Conservation (phyloP, 2,113 vertebrate species). For the Gopherus flavomarginatus region DNA sequence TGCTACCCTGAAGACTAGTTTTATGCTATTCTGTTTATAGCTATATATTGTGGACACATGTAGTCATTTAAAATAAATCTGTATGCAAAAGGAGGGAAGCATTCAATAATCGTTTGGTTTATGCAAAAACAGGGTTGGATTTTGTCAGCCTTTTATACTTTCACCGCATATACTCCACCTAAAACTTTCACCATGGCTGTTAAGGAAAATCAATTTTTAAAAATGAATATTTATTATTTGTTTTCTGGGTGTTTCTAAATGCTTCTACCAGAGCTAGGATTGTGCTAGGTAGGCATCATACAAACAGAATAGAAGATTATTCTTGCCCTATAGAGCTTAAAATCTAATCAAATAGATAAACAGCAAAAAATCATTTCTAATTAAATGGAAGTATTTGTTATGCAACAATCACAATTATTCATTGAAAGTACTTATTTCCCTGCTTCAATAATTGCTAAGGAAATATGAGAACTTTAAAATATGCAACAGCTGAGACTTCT, state of each 20-base stretch:
- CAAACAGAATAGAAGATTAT: neutral
- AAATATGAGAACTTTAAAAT: neutral
- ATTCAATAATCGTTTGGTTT: neutral
- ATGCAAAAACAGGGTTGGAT: neutral
- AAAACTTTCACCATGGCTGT: constrained; percentile 5
- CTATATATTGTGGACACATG: neutral
- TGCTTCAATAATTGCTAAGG: neutral
- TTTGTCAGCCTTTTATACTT: neutral
- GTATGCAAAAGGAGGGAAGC: neutral
- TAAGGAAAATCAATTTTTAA: neutral
- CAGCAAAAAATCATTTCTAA: constrained; percentile 3
- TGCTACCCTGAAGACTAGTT: neutral
- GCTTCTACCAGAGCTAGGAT: neutral
- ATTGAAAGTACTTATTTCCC: constrained; percentile 20
- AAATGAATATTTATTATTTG: neutral
- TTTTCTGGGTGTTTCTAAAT: neutral
- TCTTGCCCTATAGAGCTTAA: neutral
- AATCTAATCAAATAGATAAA: constrained; percentile 21
- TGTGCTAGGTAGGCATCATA: neutral
- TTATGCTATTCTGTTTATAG: neutral
- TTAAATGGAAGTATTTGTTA: constrained; percentile 6
- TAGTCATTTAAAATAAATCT: neutral
- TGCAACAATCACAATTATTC: neutral
- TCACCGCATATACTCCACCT: constrained; percentile 15
- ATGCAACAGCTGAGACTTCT: neutral